Evolutionary conservation across 2,888 invertebrate genomes (phyloP), one percentile per base, ranked within the genome.

Genomic region (Tromatobia lineatoria): DNA sequence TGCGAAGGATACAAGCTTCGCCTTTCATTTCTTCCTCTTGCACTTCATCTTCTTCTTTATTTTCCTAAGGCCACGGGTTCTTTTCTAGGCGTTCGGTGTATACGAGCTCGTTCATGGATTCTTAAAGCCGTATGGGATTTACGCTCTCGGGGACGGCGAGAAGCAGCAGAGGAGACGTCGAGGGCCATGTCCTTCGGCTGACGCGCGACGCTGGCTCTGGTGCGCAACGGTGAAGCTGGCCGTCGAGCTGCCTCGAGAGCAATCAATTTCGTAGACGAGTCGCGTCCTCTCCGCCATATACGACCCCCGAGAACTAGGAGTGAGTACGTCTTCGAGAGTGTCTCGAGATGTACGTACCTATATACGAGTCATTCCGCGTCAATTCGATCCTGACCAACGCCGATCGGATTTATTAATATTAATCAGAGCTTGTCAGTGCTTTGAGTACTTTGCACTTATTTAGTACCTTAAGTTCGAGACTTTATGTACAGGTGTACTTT

Each of bases 221-320:
- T 38, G 23, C 13, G 61, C 25, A 4, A 38, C 34, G 70, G 20
- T 23, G 66, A 74, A 69, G 50, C 73, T 61, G 74, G 78, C 74
- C 74, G 82, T 77, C 67, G 71, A 73, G 20, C 73, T 42, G 74
- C 59, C 74, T 78, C 52, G 52, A 69, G 82, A 82, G 78, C 82
- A 82, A 82, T 82, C 82, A 82, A 82, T 82, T 82, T 82, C 61
- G 67, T 61, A 59, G 82, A 82, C 77, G 73, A 73, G 77, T 77
- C 81, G 81, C 71, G 47, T 82, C 73, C 77, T 64, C 54, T 64
- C 73, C 25, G 23, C 34, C 54, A 42, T 23, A n/a, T 61, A 7
- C 66, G 29, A 34, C 50, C 38, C 11, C 66, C 57, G 42, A 69
- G 73, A 73, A 69, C 20, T 54, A 42, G 50, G 34, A 73, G 64